A percentile compares a stretch with the other conserved stretches of the same genome.
These are phyloP conservation scores for Squalus acanthias DNA, from an alignment of 2,797 vertebrate genomes.

Conservation along the genomic window DNA sequence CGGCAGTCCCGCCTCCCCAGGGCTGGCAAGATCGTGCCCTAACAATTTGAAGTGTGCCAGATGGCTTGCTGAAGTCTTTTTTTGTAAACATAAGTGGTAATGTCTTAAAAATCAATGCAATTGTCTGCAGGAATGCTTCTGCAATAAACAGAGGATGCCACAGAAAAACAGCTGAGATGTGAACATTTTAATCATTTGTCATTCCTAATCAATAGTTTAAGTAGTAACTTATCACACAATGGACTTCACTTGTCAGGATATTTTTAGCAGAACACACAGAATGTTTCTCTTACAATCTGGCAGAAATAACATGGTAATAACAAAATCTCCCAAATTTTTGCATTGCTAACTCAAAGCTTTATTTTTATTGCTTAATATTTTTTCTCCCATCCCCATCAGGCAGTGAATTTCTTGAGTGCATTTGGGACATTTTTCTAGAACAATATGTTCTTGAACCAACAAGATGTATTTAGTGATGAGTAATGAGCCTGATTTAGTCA, in stretches of 20 bases:
- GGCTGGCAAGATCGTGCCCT: no score
- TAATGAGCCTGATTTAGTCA: not conserved
- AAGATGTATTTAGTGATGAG: not conserved
- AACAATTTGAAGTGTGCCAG: not conserved
- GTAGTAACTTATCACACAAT: not conserved
- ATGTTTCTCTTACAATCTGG: not conserved
- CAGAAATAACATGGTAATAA: not conserved
- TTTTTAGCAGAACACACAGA: not conserved
- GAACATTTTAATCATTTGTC: not conserved
- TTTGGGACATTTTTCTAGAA: no score
- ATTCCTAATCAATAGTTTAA: constrained; percentile 7
- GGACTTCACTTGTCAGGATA: not conserved
- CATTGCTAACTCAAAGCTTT: not conserved
- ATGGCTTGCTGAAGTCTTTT: not conserved
- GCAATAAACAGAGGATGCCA: not conserved
- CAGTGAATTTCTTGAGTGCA: no score
- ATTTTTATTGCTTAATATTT: not conserved
- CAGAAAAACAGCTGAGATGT: not conserved
- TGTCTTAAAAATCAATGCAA: not conserved
- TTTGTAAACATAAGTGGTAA: not conserved
- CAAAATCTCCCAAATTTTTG: not conserved
- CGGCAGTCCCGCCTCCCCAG: no score
- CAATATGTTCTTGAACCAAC: no score
- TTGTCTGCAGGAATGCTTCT: not conserved
- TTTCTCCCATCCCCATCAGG: no score